These are phyloP conservation scores for Leuciscus idus DNA, from an alignment of 2,113 vertebrate species.

Conservation along the genomic window DNA sequence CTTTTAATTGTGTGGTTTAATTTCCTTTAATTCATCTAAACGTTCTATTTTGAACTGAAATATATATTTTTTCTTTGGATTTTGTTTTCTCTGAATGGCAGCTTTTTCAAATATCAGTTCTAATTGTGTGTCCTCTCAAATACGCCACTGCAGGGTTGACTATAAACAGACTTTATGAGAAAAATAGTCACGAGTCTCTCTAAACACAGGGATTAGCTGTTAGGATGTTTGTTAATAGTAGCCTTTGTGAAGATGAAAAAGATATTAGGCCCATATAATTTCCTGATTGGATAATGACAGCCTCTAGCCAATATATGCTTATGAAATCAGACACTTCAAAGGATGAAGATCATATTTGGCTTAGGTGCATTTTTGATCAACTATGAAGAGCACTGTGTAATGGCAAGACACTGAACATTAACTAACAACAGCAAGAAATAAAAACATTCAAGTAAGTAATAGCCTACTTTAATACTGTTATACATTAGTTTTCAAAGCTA, in stretches of 20 bases:
- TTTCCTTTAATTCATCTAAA: not conserved
- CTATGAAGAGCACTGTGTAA: not conserved
- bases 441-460: not conserved
- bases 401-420: not conserved
- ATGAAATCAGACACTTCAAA: not conserved
- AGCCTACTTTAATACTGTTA: not conserved
- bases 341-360: not conserved
- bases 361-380: not conserved
- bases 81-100: not conserved
- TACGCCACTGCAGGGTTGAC: not conserved
- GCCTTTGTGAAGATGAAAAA: not conserved
- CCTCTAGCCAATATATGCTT: not conserved
- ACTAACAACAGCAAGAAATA: not conserved
- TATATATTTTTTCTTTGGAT: not conserved
- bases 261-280: not conserved
- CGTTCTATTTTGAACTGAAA: not conserved
- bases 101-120: not conserved
- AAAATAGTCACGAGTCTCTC: not conserved
- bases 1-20: not conserved
- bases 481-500: not conserved
- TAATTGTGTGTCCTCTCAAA: not conserved
- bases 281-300: conserved; percentile 12
- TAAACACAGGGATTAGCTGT: conserved; percentile 13
- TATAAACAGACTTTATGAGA: conserved; percentile 1
- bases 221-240: conserved; percentile 11